Evolutionary conservation across 2,113 vertebrate species (phyloP), one percentile per base, ranked within the genome.

Genomic region (Lathamus discolor): DNA sequence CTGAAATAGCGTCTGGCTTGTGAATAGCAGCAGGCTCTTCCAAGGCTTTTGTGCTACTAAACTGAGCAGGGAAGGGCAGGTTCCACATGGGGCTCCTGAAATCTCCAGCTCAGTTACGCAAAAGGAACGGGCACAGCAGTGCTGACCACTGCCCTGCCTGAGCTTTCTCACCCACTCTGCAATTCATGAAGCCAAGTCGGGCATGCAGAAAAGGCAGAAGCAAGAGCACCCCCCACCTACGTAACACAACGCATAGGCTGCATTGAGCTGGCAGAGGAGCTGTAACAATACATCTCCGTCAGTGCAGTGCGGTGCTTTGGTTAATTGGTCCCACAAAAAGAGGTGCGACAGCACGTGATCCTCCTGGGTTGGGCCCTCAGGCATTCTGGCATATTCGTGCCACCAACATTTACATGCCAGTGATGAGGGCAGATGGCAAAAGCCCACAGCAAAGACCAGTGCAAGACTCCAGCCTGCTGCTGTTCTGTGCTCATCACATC

Each of bases 321-420:
- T 48, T 52, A 46, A 64, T 19, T 44, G 57, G 44, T 11, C 41
- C n/a, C 54, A 37, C 0, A 9, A 63, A 82, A 70, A 83, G n/a
- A 25, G 1, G 9, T 0, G 1, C 66, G 67, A 61, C 8, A 13
- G n/a, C 6, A 54, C 0, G 0, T 29, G 66, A 64, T 49, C 29
- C 46, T 75, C 51, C 64, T 6, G 33, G 27, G 9, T 7, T 77
- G 28, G 20, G 17, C 24, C 27, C 28, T 59, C 66, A 75, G 79
- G 74, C n/a, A 10, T n/a, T 24, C 41, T 5, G 9, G 16, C 33
- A 69, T 16, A 44, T 52, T 62, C 79, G 39, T 0, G 1, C 7
- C 27, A 19, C 35, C 55, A 46, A 13, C 12, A 6, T 27, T 57
- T 2, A 27, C 4, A 2, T 1, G 17, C 29, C 28, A 44, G 3